Percentiles rank a stretch among this genome's conserved stretches.
These are phyloP conservation scores for Abrostola triplasia DNA, from an alignment of 2,888 invertebrate species.

Conservation along the genomic window DNA sequence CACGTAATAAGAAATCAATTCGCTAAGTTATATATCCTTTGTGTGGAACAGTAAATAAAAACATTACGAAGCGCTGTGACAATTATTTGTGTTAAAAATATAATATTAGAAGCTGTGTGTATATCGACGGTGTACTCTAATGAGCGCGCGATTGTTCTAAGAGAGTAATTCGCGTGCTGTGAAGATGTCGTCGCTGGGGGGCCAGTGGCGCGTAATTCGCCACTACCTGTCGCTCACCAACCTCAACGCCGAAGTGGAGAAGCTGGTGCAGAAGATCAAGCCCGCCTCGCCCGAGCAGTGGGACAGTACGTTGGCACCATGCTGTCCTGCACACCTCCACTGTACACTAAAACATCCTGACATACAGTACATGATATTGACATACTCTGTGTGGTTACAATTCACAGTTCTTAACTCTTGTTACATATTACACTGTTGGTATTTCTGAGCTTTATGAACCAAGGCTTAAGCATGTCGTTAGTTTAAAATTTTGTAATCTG, in stretches of 20 bases:
- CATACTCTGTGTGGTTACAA: too few relatives aligned
- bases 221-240: constrained; percentile 78
- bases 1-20: background rate
- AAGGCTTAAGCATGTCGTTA: too few relatives aligned
- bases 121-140: constrained; percentile 3
- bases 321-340: background rate
- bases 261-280: constrained; percentile 76
- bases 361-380: too few relatives aligned
- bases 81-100: constrained; percentile 12
- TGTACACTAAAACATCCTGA: background rate
- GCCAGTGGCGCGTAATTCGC: constrained; percentile 81
- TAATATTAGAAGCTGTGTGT: background rate
- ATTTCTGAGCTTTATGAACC: too few relatives aligned
- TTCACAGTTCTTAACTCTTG: too few relatives aligned
- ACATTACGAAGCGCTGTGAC: background rate
- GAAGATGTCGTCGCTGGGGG: constrained; percentile 78
- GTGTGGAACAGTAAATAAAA: background rate
- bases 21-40: constrained; percentile 10
- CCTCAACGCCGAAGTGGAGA: constrained; percentile 78
- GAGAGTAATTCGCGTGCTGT: constrained; percentile 15
- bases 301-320: constrained; percentile 75
- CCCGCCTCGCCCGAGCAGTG: constrained; percentile 78
- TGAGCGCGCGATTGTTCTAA: constrained; percentile 32
- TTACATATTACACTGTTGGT: too few relatives aligned
- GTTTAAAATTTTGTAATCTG: too few relatives aligned